A percentile compares a stretch with the other conserved stretches of the same genome.
Evolutionary conservation across 64 coral and sea anemone species (phyloP).

Genomic region (Anthopleura sola): DNA sequence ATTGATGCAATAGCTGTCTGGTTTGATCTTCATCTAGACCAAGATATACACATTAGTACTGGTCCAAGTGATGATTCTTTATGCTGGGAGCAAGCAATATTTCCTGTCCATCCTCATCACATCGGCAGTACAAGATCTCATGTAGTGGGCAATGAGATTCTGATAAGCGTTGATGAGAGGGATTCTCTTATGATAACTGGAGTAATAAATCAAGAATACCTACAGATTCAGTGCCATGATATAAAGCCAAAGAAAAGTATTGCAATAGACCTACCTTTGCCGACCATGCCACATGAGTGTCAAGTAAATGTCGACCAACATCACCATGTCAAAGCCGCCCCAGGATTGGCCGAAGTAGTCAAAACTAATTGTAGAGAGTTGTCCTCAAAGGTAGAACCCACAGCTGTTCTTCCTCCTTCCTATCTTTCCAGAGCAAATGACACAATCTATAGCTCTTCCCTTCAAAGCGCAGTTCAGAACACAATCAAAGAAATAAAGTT

Average conservation of each 20-base stretch:
- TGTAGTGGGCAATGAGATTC: neutral
- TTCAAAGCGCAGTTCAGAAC: conserved; percentile 30
- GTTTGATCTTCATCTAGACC: conserved; percentile 92
- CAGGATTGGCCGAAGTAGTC: neutral
- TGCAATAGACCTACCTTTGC: neutral
- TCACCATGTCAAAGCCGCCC: neutral
- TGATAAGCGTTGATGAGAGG: neutral
- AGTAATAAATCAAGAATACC: conserved; percentile 26
- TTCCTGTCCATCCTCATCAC: conserved; percentile 61
- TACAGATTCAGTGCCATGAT: conserved; percentile 16
- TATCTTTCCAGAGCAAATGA: conserved; percentile 69
- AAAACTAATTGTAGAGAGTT: neutral
- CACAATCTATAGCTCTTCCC: conserved; percentile 28
- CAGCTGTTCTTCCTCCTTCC: conserved; percentile 54
- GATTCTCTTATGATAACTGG: neutral
- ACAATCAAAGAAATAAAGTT: neutral
- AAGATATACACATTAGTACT: conserved; percentile 63
- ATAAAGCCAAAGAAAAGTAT: neutral
- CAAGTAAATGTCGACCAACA: neutral
- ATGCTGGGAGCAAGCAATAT: conserved; percentile 98
- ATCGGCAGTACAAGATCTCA: neutral
- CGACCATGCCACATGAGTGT: neutral
- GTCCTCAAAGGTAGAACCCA: neutral
- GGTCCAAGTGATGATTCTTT: conserved; percentile 70
- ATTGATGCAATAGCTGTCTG: conserved; percentile 85